phyloP scores from a whole-genome alignment of 1,140 invertebrate genomes.

The Platorchestia sp. region DNA sequence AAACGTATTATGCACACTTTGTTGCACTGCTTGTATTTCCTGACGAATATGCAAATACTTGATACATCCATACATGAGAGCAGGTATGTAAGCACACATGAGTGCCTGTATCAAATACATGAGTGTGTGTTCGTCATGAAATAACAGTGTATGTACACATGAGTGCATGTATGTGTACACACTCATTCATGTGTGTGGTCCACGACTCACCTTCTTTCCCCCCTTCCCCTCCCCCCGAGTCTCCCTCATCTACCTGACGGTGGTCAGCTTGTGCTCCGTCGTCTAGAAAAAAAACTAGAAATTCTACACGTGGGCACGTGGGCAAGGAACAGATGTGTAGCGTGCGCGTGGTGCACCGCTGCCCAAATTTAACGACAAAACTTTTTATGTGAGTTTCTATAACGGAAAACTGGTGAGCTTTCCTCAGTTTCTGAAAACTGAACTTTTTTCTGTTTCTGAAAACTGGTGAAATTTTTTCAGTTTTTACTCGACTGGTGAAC shows the following conservation, averaged over 20 bases:
- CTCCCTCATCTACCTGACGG: neutral
- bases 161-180: neutral
- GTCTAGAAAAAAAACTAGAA: neutral
- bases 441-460: too few species aligned
- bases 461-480: too few species aligned
- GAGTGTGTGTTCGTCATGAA: too few species aligned
- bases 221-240: too few species aligned
- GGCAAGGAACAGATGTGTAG: neutral
- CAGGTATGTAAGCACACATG: too few species aligned
- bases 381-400: neutral
- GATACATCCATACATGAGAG: too few species aligned
- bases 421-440: too few species aligned
- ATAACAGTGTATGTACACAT: neutral
- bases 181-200: neutral
- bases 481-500: too few species aligned
- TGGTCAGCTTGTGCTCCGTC: neutral
- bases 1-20: too few species aligned
- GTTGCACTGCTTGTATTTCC: too few species aligned
- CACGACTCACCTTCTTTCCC: neutral
- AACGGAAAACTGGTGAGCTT: neutral
- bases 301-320: neutral
- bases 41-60: too few species aligned
- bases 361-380: slow-evolving; percentile 1
- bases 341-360: neutral
- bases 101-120: too few species aligned